Base-by-base conservation (phyloP, 2,113 vertebrate genomes). In the Malurus cyaneus region DNA sequence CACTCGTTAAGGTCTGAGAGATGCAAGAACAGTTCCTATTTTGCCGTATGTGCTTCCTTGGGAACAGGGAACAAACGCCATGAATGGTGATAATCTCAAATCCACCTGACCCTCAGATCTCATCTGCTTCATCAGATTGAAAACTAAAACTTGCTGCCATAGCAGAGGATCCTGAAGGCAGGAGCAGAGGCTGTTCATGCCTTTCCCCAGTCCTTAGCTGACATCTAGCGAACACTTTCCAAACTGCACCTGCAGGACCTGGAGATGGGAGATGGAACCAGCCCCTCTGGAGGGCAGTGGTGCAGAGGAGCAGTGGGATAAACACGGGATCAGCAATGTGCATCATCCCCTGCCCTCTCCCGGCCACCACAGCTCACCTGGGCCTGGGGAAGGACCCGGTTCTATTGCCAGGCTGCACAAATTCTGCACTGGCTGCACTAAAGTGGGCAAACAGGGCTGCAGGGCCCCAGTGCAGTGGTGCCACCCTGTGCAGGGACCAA, bases 151-250 rank as follows among this genome's bases (percentile, higher is more conserved):
- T 39, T 65, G 26, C 57, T n/a, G 47, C 19, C 50, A 8, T 0
- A 80, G 82, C 47, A 32, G 28, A n/a, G 10, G 13, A 50, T 23
- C 18, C 39, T 31, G 1, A 26, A 32, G 66, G 31, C 25, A 17
- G 31, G 18, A 3, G 16, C 41, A 28, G 61, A 31, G 54, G 23
- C n/a, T 19, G 62, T 5, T 76, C 46, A 13, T 10, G 52, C 36
- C 57, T 64, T 89, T 53, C 18, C 52, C 53, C 61, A 23, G 93
- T 64, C 90, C 61, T 42, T 19, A 52, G 26, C 84, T 97, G 97
- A 97, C 97, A 97, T 66, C 96, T 93, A 96, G 95, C 12, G 97
- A 95, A 69, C 54, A 32, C 24, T 74, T 91, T 47, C 85, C 44
- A 71, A 69, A 96, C 80, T 96, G 87, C 96, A 97, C 25, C 42